A percentile compares a stretch with the other conserved stretches of the same genome.
phyloP scores from a whole-genome alignment of 2,797 vertebrate genomes.

The Sebastes trivittatus region DNA sequence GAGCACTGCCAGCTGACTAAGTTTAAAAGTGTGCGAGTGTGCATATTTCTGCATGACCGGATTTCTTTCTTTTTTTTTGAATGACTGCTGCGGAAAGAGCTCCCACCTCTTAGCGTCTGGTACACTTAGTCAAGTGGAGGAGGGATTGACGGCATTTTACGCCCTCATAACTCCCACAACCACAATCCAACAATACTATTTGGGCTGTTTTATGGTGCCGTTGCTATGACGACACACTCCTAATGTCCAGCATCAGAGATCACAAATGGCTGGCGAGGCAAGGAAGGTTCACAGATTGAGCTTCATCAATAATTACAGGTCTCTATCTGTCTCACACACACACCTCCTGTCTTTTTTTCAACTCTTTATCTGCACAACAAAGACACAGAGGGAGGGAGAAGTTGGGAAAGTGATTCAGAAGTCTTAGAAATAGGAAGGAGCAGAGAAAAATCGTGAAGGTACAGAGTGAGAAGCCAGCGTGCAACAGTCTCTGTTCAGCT shows the following conservation, averaged over 20 bases:
- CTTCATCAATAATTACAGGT: constrained; percentile 12
- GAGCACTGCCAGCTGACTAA: background rate
- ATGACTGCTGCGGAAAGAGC: background rate
- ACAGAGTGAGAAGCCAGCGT: background rate
- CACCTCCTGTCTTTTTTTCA: background rate
- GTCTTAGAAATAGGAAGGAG: background rate
- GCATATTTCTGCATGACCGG: constrained; percentile 10
- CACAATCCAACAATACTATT: background rate
- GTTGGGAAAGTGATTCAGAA: background rate
- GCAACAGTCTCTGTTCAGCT: background rate
- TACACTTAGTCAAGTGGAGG: background rate
- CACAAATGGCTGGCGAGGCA: constrained; percentile 11
- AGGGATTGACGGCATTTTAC: constrained; percentile 9
- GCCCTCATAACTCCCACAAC: constrained; percentile 8
- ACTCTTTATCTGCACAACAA: background rate
- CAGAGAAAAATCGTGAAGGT: background rate
- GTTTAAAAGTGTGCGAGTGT: constrained; percentile 11
- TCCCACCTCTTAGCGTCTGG: background rate
- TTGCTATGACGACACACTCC: constrained; percentile 47
- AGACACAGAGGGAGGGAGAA: background rate
- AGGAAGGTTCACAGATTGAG: constrained; percentile 18
- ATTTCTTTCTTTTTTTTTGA: background rate
- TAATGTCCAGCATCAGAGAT: constrained; percentile 31
- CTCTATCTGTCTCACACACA: background rate
- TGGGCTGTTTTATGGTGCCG: constrained; percentile 25